Percentiles rank a stretch among this genome's conserved stretches.
These are phyloP conservation scores for Chironomus riparius DNA, from an alignment of 2,888 invertebrate genomes.

Conservation along the genomic window DNA sequence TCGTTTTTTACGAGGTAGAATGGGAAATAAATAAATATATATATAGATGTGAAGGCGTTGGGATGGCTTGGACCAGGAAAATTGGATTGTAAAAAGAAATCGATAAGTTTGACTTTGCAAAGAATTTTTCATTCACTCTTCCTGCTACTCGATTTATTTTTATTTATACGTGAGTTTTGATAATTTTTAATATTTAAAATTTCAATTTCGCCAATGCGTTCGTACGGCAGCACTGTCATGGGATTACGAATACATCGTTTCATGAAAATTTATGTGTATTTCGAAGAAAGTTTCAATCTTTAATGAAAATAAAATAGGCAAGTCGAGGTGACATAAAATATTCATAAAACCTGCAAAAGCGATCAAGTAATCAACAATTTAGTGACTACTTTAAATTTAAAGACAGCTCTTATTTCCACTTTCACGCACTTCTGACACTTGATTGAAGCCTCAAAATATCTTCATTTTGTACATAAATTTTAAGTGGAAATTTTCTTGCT, in stretches of 20 bases:
- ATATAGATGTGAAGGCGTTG: neutral
- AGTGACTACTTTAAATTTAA: neutral
- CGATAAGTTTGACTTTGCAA: neutral
- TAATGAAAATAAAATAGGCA: neutral
- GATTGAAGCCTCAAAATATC: constrained; percentile 1
- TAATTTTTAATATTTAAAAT: constrained; percentile 3
- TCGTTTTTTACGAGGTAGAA: neutral
- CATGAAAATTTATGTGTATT: no score
- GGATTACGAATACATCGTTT: no score
- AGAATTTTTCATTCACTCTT: no score
- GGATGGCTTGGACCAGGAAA: neutral
- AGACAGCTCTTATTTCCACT: neutral
- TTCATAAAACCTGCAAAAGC: neutral
- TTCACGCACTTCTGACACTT: neutral
- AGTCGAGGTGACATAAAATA: neutral
- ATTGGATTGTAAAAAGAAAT: neutral
- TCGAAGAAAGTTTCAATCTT: neutral
- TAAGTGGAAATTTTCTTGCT: neutral
- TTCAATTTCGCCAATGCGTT: neutral
- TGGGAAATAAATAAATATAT: neutral
- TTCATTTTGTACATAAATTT: neutral
- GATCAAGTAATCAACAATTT: neutral
- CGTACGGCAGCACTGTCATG: neutral
- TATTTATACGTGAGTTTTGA: no score
- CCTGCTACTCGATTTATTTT: no score